Evolutionary conservation across 2,888 invertebrate species (phyloP).

Genomic region (Sesia bembeciformis): DNA sequence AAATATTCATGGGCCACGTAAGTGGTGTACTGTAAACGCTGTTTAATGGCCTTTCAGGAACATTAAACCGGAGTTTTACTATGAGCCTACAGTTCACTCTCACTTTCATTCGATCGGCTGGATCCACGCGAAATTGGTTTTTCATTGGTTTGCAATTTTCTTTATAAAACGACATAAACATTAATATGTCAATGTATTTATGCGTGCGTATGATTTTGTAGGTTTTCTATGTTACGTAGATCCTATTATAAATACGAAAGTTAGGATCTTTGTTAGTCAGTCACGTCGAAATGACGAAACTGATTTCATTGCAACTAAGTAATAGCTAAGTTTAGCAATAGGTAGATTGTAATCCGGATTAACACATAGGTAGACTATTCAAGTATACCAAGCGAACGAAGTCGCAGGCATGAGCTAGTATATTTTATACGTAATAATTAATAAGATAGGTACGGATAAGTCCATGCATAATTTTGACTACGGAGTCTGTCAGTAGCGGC

Average conservation of each 20-base stretch:
- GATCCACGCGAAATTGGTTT: constrained; percentile 38
- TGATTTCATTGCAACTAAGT: too few relatives aligned
- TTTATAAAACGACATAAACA: constrained; percentile 9
- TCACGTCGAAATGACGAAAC: neutral
- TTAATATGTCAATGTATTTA: neutral
- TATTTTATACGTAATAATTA: too few relatives aligned
- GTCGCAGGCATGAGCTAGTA: too few relatives aligned
- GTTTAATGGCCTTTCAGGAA: constrained; percentile 32
- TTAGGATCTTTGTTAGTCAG: neutral
- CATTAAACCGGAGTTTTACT: constrained; percentile 29
- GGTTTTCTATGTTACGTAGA: too few relatives aligned
- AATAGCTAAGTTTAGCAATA: too few relatives aligned
- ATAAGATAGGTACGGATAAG: too few relatives aligned
- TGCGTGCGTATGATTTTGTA: too few relatives aligned
- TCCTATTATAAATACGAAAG: neutral
- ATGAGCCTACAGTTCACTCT: constrained; percentile 19
- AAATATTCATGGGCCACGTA: constrained; percentile 37
- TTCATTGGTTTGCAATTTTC: constrained; percentile 45
- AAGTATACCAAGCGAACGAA: too few relatives aligned
- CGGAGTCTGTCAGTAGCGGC: too few relatives aligned
- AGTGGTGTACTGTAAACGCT: constrained; percentile 34
- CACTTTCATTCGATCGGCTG: constrained; percentile 23
- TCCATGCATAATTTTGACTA: too few relatives aligned
- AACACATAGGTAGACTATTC: too few relatives aligned
- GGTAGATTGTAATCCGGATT: too few relatives aligned